Conservation (phyloP, 2,888 invertebrate species). For the Drosophila monieri region DNA sequence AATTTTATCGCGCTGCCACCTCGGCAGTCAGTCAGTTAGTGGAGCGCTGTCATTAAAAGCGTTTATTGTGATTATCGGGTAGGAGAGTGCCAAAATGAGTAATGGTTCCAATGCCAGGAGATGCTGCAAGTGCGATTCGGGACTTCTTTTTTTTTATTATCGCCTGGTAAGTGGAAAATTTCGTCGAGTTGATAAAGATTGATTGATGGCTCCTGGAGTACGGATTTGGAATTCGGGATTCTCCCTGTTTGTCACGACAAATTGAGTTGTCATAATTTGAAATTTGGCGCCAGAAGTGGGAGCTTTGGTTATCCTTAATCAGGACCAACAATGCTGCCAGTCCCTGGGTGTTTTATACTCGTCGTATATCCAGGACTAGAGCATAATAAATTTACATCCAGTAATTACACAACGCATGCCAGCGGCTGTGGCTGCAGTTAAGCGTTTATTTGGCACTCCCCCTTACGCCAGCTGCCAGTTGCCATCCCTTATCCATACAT, state of each 20-base stretch:
- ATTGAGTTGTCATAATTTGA: constrained; percentile 68
- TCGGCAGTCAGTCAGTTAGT: constrained; percentile 40
- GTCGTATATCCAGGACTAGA: constrained; percentile 3
- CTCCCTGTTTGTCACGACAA: constrained; percentile 58
- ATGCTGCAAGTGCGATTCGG: constrained; percentile 8
- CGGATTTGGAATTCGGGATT: constrained; percentile 27
- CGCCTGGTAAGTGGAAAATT: constrained; percentile 59
- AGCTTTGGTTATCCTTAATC: constrained; percentile 21
- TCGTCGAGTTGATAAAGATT: constrained; percentile 65
- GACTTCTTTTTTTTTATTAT: constrained; percentile 52
- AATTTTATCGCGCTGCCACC: constrained; percentile 57
- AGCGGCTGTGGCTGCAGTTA: constrained; percentile 46
- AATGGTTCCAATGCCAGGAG: constrained; percentile 40
- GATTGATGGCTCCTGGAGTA: constrained; percentile 52
- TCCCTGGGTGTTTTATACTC: constrained; percentile 15
- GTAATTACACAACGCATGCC: constrained; percentile 42
- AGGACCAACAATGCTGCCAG: constrained; percentile 9
- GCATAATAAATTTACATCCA: constrained; percentile 52
- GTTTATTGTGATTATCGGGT: constrained; percentile 68
- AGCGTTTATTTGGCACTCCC: constrained; percentile 32
- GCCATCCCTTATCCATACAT: constrained; percentile 16
- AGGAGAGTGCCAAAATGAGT: constrained; percentile 45
- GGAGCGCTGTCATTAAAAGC: constrained; percentile 62
- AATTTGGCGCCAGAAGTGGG: constrained; percentile 10
- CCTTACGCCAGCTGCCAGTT: not conserved